A percentile compares a stretch with the other conserved stretches of the same genome.
Conservation (phyloP, 2,888 invertebrate species). For the Byasa hedistus region DNA sequence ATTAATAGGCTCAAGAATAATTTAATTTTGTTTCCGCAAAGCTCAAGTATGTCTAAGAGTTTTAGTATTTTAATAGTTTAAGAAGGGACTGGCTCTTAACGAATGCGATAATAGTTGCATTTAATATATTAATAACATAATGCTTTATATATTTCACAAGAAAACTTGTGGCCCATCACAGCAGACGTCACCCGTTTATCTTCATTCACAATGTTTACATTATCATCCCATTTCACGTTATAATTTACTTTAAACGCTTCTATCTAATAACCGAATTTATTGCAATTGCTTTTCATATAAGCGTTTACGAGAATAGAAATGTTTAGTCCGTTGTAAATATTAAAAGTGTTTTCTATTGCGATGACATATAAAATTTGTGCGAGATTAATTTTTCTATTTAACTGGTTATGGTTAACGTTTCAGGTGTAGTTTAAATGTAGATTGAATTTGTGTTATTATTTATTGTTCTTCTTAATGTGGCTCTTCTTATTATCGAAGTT, state of each 20-base stretch:
- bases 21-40: no score
- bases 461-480: no score
- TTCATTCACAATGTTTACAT: constrained; percentile 42
- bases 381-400: neutral
- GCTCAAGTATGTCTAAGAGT: no score
- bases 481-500: no score
- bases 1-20: no score
- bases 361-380: neutral
- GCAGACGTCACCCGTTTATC: constrained; percentile 40
- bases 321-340: constrained; percentile 7
- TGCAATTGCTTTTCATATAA: constrained; percentile 30
- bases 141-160: constrained; percentile 37
- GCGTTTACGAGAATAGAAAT: constrained; percentile 21
- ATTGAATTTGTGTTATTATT: neutral
- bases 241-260: constrained; percentile 36
- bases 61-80: neutral
- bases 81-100: constrained; percentile 35
- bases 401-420: neutral
- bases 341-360: neutral
- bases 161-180: constrained; percentile 35
- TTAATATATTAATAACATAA: constrained; percentile 40
- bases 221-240: constrained; percentile 43
- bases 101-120: constrained; percentile 39
- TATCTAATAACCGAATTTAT: constrained; percentile 35
- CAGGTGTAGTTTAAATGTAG: neutral